Evolutionary conservation across 2,888 invertebrate species (phyloP).

Genomic region (Onthophagus sagittarius): DNA sequence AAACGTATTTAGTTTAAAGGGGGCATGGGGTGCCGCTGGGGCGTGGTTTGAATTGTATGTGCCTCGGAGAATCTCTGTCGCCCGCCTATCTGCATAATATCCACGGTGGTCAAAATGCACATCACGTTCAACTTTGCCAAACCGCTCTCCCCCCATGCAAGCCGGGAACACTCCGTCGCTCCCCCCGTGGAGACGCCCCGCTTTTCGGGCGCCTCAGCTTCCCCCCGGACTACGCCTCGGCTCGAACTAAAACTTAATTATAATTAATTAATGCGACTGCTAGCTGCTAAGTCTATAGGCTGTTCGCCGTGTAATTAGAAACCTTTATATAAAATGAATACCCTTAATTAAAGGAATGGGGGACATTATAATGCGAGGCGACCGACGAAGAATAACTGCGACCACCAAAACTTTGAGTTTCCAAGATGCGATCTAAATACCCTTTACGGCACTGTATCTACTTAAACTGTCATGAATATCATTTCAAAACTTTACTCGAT

Average conservation of each 20-base stretch:
- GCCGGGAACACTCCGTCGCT: conserved; percentile 43
- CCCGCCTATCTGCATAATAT: conserved; percentile 45
- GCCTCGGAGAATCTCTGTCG: conserved; percentile 2
- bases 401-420: not conserved
- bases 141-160: conserved; percentile 21
- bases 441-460: not conserved
- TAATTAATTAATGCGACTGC: conserved; percentile 78
- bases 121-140: conserved; percentile 39
- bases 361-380: conserved; percentile 52
- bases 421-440: not conserved
- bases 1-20: not conserved
- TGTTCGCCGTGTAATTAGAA: conserved; percentile 56
- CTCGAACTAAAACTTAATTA: conserved; percentile 77
- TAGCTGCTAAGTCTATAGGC: conserved; percentile 53
- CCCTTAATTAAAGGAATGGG: conserved; percentile 58
- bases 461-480: not conserved
- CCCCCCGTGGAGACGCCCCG: conserved; percentile 54
- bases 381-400: conserved; percentile 38
- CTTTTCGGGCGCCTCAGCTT: conserved; percentile 52
- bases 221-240: conserved; percentile 34
- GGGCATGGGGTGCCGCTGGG: not conserved
- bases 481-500: not conserved
- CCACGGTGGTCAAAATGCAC: conserved; percentile 47
- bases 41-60: conserved; percentile 6
- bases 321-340: conserved; percentile 60